Evolutionary conservation across 2,113 vertebrate genomes (phyloP).

Genomic region (Phycodurus eques): DNA sequence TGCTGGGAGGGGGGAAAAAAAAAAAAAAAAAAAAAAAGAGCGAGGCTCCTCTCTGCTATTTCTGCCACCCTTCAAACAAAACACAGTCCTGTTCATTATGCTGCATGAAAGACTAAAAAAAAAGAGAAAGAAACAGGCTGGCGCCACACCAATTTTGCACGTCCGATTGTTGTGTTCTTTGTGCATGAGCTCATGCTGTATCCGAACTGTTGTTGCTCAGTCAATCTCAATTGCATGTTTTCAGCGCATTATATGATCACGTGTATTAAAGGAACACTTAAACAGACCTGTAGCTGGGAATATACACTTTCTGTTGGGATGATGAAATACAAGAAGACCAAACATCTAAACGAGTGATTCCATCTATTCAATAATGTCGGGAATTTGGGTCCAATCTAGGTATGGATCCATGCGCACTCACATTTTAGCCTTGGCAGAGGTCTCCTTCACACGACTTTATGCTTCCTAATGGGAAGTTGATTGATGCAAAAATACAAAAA

Average conservation of each 20-base stretch:
- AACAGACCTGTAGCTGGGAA: not conserved
- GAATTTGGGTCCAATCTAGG: too few species aligned
- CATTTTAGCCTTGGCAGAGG: too few species aligned
- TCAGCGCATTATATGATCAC: not conserved
- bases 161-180: constrained; percentile 60
- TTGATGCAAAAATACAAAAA: too few species aligned
- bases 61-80: constrained; percentile 38
- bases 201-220: not conserved
- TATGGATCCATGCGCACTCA: too few species aligned
- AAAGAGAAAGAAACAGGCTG: constrained; percentile 56
- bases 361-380: too few species aligned
- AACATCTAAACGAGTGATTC: too few species aligned
- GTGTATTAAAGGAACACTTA: constrained; percentile 22
- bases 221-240: constrained; percentile 23
- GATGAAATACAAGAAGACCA: not conserved
- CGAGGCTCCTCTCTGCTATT: constrained; percentile 21
- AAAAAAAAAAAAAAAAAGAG: constrained; percentile 20
- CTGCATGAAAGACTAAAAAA: constrained; percentile 32
- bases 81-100: constrained; percentile 68
- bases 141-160: constrained; percentile 62
- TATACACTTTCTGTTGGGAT: not conserved
- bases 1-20: constrained; percentile 21
- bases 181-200: not conserved
- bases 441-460: too few species aligned
- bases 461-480: too few species aligned